Evolutionary conservation across 2,888 invertebrate species (phyloP).

Genomic region (Blastobasis adustella): DNA sequence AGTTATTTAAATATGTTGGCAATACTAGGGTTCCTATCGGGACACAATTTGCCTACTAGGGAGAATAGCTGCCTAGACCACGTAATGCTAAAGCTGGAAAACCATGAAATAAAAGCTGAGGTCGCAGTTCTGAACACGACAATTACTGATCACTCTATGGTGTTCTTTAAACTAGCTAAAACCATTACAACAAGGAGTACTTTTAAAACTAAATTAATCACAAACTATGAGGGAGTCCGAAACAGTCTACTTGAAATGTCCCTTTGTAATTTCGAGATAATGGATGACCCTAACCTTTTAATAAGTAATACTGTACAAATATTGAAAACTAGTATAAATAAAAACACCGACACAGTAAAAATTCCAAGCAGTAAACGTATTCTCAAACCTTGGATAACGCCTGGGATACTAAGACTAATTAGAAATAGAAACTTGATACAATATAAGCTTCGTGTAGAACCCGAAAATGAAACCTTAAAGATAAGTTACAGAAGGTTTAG

Average conservation of each 20-base stretch:
- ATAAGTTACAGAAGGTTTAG: no score
- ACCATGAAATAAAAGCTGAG: not conserved
- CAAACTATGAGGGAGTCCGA: not conserved
- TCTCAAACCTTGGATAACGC: no score
- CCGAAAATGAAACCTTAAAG: no score
- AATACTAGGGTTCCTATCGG: not conserved
- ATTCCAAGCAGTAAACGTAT: no score
- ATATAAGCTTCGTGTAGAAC: no score
- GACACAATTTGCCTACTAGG: not conserved
- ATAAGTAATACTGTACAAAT: not conserved
- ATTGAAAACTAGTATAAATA: not conserved
- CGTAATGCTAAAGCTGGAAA: not conserved
- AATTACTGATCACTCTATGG: no score
- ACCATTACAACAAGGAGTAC: not conserved
- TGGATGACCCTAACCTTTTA: not conserved
- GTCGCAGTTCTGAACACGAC: no score
- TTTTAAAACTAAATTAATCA: not conserved
- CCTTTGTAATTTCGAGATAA: not conserved
- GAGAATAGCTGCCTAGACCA: not conserved
- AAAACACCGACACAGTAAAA: no score
- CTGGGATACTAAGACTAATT: no score
- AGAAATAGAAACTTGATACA: no score
- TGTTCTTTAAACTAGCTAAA: no score
- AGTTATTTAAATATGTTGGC: not conserved
- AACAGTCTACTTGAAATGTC: not conserved